Conservation (phyloP, 2,113 vertebrate species). For the Gallinago undulata region DNA sequence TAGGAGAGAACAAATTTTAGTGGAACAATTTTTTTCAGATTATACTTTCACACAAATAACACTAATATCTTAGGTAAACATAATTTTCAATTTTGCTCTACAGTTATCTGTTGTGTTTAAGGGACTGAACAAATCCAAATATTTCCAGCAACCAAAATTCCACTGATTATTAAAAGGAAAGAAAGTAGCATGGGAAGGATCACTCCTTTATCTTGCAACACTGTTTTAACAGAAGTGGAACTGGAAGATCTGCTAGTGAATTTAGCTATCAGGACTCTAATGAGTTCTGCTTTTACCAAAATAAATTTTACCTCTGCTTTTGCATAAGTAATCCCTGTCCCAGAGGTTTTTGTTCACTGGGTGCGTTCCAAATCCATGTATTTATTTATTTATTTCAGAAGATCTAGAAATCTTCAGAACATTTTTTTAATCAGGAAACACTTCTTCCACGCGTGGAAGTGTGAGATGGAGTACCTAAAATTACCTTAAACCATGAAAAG, state of each 20-base stretch:
- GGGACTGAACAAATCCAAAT: neutral
- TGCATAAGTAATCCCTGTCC: neutral
- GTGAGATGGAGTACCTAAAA: neutral
- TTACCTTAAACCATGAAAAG: neutral
- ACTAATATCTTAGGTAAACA: neutral
- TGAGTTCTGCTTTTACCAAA: neutral
- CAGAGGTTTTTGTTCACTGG: neutral
- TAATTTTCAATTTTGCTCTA: neutral
- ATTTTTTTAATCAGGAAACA: neutral
- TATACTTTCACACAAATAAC: neutral
- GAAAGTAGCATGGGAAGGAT: neutral
- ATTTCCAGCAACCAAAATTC: neutral
- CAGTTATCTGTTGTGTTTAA: neutral
- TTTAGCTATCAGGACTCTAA: neutral
- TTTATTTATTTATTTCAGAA: neutral
- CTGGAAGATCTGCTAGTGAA: neutral
- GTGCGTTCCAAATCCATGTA: neutral
- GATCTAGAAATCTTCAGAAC: neutral
- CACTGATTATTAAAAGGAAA: neutral
- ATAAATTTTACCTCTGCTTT: constrained; percentile 4
- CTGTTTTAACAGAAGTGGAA: neutral
- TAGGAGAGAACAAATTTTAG: neutral
- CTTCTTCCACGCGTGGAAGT: neutral
- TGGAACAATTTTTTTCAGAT: neutral
- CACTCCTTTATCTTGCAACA: neutral